These are phyloP conservation scores for Amphiura filiformis DNA, from an alignment of 35 echinoderm and acorn worm genomes.

Conservation along the genomic window DNA sequence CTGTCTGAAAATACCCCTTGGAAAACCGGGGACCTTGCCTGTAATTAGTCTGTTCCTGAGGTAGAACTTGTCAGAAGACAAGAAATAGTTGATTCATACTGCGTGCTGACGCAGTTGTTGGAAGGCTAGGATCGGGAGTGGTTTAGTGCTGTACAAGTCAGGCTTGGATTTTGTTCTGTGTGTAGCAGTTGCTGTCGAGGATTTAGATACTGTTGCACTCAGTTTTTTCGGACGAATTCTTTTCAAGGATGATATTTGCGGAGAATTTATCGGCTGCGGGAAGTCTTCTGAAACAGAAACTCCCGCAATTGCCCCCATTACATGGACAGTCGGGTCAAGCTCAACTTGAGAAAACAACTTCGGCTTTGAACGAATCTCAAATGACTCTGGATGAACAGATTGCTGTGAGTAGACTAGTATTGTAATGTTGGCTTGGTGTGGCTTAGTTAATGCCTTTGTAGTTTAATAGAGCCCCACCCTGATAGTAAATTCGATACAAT, in stretches of 20 bases:
- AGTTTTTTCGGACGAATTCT: not conserved
- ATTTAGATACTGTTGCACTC: not conserved
- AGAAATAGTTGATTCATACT: slow-evolving; percentile 5
- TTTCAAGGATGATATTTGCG: not conserved
- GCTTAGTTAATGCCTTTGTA: not conserved
- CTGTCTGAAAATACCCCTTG: not conserved
- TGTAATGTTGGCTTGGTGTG: not conserved
- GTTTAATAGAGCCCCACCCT: not conserved
- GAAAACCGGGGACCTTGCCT: not conserved
- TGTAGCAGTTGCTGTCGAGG: not conserved
- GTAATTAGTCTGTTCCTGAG: not conserved
- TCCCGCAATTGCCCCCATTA: not conserved
- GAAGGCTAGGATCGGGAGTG: not conserved
- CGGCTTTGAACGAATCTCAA: not conserved
- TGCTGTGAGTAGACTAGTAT: not conserved
- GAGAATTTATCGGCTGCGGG: slow-evolving; percentile 6
- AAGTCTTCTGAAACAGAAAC: not conserved
- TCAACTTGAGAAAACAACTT: not conserved
- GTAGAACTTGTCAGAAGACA: not conserved
- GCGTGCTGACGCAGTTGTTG: not conserved
- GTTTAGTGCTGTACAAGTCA: too few species aligned
- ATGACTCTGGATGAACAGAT: slow-evolving; percentile 1
- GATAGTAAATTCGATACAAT: not conserved
- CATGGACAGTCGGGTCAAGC: not conserved
- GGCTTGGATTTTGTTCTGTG: not conserved